Base-by-base conservation (phyloP, 2,113 vertebrate species). In the Ophiodon elongatus region DNA sequence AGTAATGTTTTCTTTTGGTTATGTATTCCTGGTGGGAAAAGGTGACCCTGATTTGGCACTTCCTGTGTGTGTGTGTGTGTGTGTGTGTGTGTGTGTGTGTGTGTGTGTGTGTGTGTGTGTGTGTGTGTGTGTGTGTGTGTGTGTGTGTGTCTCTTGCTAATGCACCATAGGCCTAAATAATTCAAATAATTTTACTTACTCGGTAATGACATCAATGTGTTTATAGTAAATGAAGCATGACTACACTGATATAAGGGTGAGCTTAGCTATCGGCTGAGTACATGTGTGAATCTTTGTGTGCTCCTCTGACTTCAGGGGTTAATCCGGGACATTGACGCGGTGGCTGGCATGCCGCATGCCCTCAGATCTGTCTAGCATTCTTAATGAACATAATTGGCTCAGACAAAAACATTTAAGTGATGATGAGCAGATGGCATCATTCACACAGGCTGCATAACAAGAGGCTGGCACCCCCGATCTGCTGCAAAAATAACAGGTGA, bases 361-460 rank as follows among this genome's bases (percentile, higher is more conserved):
- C 73, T 83, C 74, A 60, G 73, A 90, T 85, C 88, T 69, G 89
- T 92, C 88, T 92, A 56, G 87, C 86, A 88, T 87, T 82, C 69
- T 71, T 86, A 86, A 86, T 92, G 85, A 91, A 84, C 83, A 67
- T 91, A 92, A 94, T 88, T 92, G 88, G 84, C 85, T 85, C 82
- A 89, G 84, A 91, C 86, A 87, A 89, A 92, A 91, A 88, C 83
- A 91, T 93, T 93, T 85, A 93, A 91, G 92, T 90, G 85, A 86
- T 90, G 91, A 93, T 91, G 91, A 93, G 88, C 94, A 95, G 93
- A 95, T 95, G 93, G 93, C 87, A 85, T 87, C 82, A 60, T 71
- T 90, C 88, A 87, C 76, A 80, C 50, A 21, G 75, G 60, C 79
- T 76, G 88, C 86, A 90, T 85, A 81, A 87, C 83, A 91, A 92